These are phyloP conservation scores for Andrena hattorfiana DNA, from an alignment of 2,888 invertebrate species.

Conservation along the genomic window DNA sequence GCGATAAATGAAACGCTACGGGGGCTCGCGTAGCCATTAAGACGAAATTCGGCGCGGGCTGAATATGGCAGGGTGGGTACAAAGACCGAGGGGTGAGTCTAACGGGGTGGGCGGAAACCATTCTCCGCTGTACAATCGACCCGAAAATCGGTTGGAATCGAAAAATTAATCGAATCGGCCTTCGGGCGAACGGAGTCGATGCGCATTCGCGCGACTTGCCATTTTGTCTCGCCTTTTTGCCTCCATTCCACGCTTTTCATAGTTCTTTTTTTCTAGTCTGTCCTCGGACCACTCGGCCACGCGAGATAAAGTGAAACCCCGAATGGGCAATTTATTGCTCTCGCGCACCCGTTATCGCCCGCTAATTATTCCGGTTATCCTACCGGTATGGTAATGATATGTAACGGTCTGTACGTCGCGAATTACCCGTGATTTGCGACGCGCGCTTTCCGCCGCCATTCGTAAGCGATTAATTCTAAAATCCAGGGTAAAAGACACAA, in stretches of 20 bases:
- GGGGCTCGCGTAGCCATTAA: constrained; percentile 1
- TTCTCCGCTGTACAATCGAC: constrained; percentile 34
- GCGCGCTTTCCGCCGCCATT: neutral
- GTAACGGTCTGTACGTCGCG: constrained; percentile 28
- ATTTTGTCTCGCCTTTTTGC: neutral
- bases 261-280: too few species aligned
- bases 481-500: neutral
- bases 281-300: neutral
- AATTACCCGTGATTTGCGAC: constrained; percentile 33
- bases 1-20: constrained; percentile 32
- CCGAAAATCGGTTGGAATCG: constrained; percentile 63
- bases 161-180: constrained; percentile 68
- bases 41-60: neutral
- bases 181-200: constrained; percentile 41
- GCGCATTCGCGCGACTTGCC: constrained; percentile 36
- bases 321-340: constrained; percentile 37
- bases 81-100: neutral
- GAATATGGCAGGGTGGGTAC: neutral
- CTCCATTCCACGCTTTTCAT: neutral
- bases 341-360: neutral
- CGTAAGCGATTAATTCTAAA: constrained; percentile 22
- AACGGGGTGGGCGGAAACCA: too few species aligned
- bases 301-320: constrained; percentile 12
- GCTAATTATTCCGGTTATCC: constrained; percentile 29
- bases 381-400: constrained; percentile 14